These are phyloP conservation scores for Carassius carassius DNA, from an alignment of 2,113 vertebrate genomes.

Conservation along the genomic window DNA sequence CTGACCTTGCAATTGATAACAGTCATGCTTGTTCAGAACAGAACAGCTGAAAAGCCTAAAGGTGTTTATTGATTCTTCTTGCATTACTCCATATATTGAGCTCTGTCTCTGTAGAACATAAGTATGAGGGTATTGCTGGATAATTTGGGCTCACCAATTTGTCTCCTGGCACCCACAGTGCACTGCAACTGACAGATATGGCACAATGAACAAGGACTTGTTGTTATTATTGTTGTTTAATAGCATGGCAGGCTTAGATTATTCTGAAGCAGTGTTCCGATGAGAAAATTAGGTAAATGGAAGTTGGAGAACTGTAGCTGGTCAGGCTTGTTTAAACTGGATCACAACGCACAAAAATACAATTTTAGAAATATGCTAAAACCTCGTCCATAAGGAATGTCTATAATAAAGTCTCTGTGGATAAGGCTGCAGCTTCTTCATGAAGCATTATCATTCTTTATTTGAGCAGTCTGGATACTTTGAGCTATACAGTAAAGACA, in stretches of 20 bases:
- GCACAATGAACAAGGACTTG: slow-evolving; percentile 67
- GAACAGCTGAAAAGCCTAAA: slow-evolving; percentile 40
- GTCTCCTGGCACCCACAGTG: slow-evolving; percentile 58
- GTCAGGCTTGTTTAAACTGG: slow-evolving; percentile 30
- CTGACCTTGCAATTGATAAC: slow-evolving; percentile 7
- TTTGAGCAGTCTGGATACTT: slow-evolving; percentile 2
- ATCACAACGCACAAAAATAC: neutral
- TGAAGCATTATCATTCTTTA: neutral
- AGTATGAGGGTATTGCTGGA: slow-evolving; percentile 72
- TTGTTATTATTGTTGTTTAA: slow-evolving; percentile 63
- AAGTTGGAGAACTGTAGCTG: neutral
- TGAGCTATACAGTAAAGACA: slow-evolving; percentile 3
- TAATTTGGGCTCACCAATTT: slow-evolving; percentile 44
- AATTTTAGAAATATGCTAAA: slow-evolving; percentile 2
- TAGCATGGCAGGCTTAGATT: slow-evolving; percentile 66
- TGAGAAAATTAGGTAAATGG: slow-evolving; percentile 4
- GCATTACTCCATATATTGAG: slow-evolving; percentile 69
- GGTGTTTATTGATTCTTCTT: slow-evolving; percentile 73
- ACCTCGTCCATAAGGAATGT: neutral
- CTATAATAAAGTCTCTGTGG: neutral
- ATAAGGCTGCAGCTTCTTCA: neutral
- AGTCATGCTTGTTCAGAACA: neutral
- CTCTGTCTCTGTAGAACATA: slow-evolving; percentile 67
- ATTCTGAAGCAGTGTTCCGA: slow-evolving; percentile 54
- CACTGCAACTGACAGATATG: slow-evolving; percentile 68